A percentile compares a stretch with the other conserved stretches of the same genome.
These are phyloP conservation scores for Epinephelus fuscoguttatus DNA, from an alignment of 2,113 vertebrate species.

Conservation along the genomic window DNA sequence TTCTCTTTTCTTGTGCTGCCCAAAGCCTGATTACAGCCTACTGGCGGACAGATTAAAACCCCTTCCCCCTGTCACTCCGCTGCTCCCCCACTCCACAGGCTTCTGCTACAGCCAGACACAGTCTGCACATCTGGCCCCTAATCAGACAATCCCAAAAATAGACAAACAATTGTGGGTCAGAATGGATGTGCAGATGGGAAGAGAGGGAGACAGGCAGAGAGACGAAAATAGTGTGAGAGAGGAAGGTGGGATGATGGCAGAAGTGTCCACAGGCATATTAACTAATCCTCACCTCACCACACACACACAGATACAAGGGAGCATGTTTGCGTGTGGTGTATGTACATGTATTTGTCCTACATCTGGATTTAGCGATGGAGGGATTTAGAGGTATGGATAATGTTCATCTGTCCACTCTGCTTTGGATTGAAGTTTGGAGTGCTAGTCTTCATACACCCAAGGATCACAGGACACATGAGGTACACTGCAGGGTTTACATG, in stretches of 20 bases:
- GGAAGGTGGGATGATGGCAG: slow-evolving; percentile 34
- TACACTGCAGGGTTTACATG: background rate
- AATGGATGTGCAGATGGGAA: slow-evolving; percentile 63
- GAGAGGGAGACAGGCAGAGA: slow-evolving; percentile 22
- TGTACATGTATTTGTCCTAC: slow-evolving; percentile 19
- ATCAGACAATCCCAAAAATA: slow-evolving; percentile 80
- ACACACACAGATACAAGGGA: background rate
- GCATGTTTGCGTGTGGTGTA: slow-evolving; percentile 21
- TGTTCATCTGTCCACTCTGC: slow-evolving; percentile 35
- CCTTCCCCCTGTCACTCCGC: slow-evolving; percentile 33
- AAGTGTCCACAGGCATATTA: slow-evolving; percentile 13
- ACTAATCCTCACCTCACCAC: slow-evolving; percentile 43
- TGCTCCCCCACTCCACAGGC: slow-evolving; percentile 47
- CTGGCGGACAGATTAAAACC: slow-evolving; percentile 72
- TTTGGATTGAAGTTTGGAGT: slow-evolving; percentile 34
- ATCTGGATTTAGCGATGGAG: slow-evolving; percentile 43
- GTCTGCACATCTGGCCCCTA: slow-evolving; percentile 80
- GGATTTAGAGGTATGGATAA: slow-evolving; percentile 50
- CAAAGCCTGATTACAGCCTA: slow-evolving; percentile 73
- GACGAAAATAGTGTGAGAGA: slow-evolving; percentile 17
- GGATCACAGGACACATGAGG: background rate
- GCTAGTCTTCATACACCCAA: background rate
- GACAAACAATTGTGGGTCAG: slow-evolving; percentile 73
- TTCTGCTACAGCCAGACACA: slow-evolving; percentile 55
- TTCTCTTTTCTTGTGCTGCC: slow-evolving; percentile 24